A percentile compares a stretch with the other conserved stretches of the same genome.
Conservation (phyloP, 1,140 invertebrate species). For the Leptonema lineaticorne region DNA sequence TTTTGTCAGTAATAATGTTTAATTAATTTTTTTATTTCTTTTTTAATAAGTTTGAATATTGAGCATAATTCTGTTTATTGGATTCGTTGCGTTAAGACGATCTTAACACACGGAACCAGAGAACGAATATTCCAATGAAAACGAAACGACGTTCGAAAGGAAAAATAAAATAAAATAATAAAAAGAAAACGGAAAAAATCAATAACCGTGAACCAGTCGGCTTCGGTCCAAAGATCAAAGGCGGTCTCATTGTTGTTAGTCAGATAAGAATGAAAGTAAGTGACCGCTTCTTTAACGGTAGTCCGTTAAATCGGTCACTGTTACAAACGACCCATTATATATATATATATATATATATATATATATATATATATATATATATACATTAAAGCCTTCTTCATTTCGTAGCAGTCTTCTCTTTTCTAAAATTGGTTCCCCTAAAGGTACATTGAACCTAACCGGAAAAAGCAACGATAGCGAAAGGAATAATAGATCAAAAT, state of each 20-base stretch:
- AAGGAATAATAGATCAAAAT: conserved; percentile 36
- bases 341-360: too few species aligned
- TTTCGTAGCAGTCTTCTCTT: too few species aligned
- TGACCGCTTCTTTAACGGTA: conserved; percentile 30
- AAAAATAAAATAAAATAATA: not conserved
- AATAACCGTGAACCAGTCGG: not conserved
- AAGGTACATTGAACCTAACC: conserved; percentile 28
- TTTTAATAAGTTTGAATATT: too few species aligned
- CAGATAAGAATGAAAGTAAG: conserved; percentile 20
- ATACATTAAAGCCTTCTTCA: not conserved
- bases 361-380: too few species aligned
- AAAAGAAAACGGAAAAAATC: not conserved
- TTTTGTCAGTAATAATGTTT: too few species aligned
- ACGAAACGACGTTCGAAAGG: not conserved
- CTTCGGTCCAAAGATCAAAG: not conserved
- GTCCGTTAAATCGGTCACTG: conserved; percentile 33
- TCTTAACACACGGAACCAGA: too few species aligned
- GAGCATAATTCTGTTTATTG: too few species aligned
- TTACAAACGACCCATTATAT: conserved; percentile 29
- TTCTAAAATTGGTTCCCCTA: too few species aligned
- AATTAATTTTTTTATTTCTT: too few species aligned
- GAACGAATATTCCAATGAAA: too few species aligned
- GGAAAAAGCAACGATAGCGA: conserved; percentile 39
- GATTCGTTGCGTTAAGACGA: too few species aligned
- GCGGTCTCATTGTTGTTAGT: not conserved